These are phyloP conservation scores for Nerophis lumbriciformis DNA, from an alignment of 2,113 vertebrate genomes.

Conservation along the genomic window DNA sequence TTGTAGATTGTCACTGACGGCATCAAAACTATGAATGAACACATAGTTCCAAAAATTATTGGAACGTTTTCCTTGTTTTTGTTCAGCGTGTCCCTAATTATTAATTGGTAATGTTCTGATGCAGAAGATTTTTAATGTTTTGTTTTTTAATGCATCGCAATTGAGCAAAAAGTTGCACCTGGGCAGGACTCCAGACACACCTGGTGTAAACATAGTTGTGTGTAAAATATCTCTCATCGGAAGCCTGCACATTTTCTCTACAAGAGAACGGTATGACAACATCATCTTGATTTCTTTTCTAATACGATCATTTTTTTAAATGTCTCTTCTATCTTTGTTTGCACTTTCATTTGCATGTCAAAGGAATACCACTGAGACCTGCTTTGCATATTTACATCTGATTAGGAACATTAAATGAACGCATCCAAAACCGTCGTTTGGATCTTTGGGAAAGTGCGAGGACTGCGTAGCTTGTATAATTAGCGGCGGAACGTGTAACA, in stretches of 20 bases:
- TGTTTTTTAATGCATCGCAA: too few species aligned
- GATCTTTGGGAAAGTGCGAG: slow-evolving; percentile 58
- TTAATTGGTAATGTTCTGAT: too few species aligned
- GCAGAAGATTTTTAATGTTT: too few species aligned
- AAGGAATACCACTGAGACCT: slow-evolving; percentile 68
- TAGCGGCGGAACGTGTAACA: slow-evolving; percentile 67
- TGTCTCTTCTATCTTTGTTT: slow-evolving; percentile 69
- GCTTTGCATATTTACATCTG: slow-evolving; percentile 78
- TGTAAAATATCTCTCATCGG: too few species aligned
- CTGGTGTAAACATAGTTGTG: too few species aligned
- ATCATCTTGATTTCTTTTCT: not conserved
- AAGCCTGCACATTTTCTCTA: not conserved
- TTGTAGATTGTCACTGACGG: too few species aligned
- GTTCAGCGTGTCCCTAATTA: too few species aligned
- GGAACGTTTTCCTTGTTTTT: too few species aligned
- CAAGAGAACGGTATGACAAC: not conserved
- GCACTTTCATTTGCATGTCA: slow-evolving; percentile 75
- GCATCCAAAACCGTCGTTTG: slow-evolving; percentile 72
- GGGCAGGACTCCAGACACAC: too few species aligned
- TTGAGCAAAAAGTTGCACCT: too few species aligned
- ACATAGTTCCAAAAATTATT: too few species aligned
- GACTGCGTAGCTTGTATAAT: slow-evolving; percentile 69
- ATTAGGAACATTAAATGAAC: slow-evolving; percentile 77
- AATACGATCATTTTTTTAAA: not conserved
- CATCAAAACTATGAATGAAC: too few species aligned